These are phyloP conservation scores for Spisula subtruncata DNA, from an alignment of 2,888 invertebrate species.

Conservation along the genomic window DNA sequence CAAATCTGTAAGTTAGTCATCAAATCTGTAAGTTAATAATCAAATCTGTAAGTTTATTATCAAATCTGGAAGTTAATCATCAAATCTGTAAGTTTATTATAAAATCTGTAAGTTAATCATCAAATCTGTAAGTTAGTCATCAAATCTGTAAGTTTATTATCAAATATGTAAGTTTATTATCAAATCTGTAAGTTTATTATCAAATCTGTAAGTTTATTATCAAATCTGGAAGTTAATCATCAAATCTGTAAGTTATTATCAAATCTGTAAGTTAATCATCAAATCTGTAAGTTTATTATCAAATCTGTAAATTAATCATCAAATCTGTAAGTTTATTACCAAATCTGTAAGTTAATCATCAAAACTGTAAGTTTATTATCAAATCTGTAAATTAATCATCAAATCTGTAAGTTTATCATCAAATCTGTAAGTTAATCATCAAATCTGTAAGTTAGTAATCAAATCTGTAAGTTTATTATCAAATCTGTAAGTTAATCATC, in stretches of 20 bases:
- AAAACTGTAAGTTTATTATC: conserved; percentile 89
- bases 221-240: conserved; percentile 88
- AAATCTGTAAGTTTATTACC: conserved; percentile 89
- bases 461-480: conserved; percentile 89
- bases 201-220: conserved; percentile 89
- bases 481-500: conserved; percentile 88
- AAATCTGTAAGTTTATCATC: conserved; percentile 89
- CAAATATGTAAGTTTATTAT: too few relatives aligned
- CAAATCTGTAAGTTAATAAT: conserved; percentile 89
- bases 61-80: conserved; percentile 88
- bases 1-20: conserved; percentile 88
- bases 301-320: too few relatives aligned
- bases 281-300: conserved; percentile 89
- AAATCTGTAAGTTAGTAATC: conserved; percentile 88
- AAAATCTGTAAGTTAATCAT: too few relatives aligned
- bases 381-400: conserved; percentile 88
- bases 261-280: conserved; percentile 88
- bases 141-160: conserved; percentile 89
- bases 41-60: too few relatives aligned
- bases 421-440: conserved; percentile 88
- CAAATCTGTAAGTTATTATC: conserved; percentile 88
- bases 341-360: conserved; percentile 88
- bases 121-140: conserved; percentile 88
- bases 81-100: conserved; percentile 89
- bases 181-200: conserved; percentile 89